phyloP scores from a whole-genome alignment of 2,888 invertebrate genomes.

The Cantharis nigra region DNA sequence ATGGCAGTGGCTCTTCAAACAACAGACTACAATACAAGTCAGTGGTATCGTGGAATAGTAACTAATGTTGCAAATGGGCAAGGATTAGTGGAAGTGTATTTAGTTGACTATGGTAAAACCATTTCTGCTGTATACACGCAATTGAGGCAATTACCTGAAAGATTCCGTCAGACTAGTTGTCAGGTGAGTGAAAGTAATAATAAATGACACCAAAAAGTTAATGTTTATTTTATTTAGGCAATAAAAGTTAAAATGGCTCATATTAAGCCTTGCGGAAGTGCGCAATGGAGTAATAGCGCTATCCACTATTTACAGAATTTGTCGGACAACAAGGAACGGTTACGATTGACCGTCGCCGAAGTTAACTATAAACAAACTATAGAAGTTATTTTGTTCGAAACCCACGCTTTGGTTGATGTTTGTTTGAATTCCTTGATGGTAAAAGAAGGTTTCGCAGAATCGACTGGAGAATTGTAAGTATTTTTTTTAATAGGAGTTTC shows the following conservation, averaged over 20 bases:
- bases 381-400: constrained; percentile 54
- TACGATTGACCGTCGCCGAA: constrained; percentile 53
- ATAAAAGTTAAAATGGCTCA: constrained; percentile 54
- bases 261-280: constrained; percentile 53
- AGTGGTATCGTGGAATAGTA: constrained; percentile 68
- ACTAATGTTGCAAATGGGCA: constrained; percentile 52
- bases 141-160: constrained; percentile 58
- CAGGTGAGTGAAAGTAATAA: constrained; percentile 38
- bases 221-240: constrained; percentile 45
- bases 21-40: constrained; percentile 45
- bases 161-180: constrained; percentile 43
- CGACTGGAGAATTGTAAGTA: constrained; percentile 59
- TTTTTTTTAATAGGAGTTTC: background rate
- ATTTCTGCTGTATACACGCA: constrained; percentile 58
- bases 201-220: background rate
- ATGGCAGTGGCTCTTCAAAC: constrained; percentile 60
- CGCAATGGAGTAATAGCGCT: constrained; percentile 51
- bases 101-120: constrained; percentile 67
- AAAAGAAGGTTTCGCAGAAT: constrained; percentile 55
- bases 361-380: constrained; percentile 40
- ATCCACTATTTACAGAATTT: constrained; percentile 51
- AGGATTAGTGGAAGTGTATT: constrained; percentile 60
- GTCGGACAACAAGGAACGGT: constrained; percentile 43
- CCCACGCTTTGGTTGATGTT: constrained; percentile 46
- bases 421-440: constrained; percentile 63